These are phyloP conservation scores for Cerceris rybyensis DNA, from an alignment of 2,888 invertebrate species.

Conservation along the genomic window DNA sequence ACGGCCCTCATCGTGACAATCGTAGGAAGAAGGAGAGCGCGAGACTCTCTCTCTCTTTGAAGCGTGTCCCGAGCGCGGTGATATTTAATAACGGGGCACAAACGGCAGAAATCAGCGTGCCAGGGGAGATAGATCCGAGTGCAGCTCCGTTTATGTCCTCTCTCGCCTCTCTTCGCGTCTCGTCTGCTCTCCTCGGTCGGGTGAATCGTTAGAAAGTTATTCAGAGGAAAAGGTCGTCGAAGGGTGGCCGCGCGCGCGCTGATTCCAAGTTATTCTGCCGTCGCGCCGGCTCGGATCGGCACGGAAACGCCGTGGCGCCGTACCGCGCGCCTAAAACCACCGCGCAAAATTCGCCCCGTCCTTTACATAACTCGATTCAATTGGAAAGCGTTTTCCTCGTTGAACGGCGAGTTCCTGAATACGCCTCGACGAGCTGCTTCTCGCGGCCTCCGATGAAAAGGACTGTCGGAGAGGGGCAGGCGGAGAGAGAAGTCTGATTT, in stretches of 20 bases:
- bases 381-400: slow-evolving; percentile 67
- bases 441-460: too few species aligned
- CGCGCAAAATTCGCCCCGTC: slow-evolving; percentile 63
- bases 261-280: slow-evolving; percentile 51
- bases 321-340: slow-evolving; percentile 45
- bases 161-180: not conserved
- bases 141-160: too few species aligned
- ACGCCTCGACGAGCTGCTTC: slow-evolving; percentile 51
- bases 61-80: slow-evolving; percentile 19
- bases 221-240: slow-evolving; percentile 41
- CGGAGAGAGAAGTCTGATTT: too few species aligned
- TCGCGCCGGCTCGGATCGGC: too few species aligned
- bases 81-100: slow-evolving; percentile 35
- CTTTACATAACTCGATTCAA: slow-evolving; percentile 74
- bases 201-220: slow-evolving; percentile 60
- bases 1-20: not conserved
- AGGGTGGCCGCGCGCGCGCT: slow-evolving; percentile 18
- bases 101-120: slow-evolving; percentile 8
- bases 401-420: slow-evolving; percentile 55
- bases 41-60: slow-evolving; percentile 12
- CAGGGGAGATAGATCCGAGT: too few species aligned
- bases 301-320: not conserved
- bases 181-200: not conserved
- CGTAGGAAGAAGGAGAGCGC: not conserved
- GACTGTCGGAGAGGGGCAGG: too few species aligned